phyloP scores from a whole-genome alignment of 2,797 vertebrate species.

The Hyperoplus immaculatus region DNA sequence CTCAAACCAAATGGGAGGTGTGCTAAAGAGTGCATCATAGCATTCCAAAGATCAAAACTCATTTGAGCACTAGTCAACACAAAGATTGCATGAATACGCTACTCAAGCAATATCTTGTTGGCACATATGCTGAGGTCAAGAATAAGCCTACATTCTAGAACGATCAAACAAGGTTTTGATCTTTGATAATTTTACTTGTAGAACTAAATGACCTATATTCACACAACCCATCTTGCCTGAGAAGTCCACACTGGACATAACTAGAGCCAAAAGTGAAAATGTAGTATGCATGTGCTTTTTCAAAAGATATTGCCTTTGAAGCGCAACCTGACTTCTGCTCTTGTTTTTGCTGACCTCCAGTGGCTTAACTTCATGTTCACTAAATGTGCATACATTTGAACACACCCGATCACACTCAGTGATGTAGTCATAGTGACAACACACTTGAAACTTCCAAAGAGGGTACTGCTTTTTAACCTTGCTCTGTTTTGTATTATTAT shows the following conservation, averaged over 20 bases:
- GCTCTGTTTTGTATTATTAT: neutral
- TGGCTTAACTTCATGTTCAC: neutral
- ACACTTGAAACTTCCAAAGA: neutral
- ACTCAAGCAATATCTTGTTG: neutral
- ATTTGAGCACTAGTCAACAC: too few relatives aligned
- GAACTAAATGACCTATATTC: too few relatives aligned
- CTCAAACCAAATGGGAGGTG: neutral
- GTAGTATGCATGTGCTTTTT: neutral
- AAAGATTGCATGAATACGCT: too few relatives aligned
- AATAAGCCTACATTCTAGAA: neutral
- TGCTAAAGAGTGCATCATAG: too few relatives aligned
- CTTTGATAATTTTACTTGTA: neutral
- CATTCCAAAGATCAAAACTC: too few relatives aligned
- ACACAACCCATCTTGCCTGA: neutral
- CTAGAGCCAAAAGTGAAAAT: neutral
- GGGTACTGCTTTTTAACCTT: too few relatives aligned
- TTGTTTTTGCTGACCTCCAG: neutral
- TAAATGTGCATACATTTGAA: neutral
- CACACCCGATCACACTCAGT: neutral
- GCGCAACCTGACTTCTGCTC: neutral
- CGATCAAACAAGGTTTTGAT: neutral
- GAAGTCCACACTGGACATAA: neutral
- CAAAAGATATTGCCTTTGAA: neutral
- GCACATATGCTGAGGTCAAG: neutral
- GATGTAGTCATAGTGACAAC: neutral